Evolutionary conservation across 2,888 invertebrate species (phyloP), one percentile per base, ranked within the genome.

Genomic region (Acheta domesticus): DNA sequence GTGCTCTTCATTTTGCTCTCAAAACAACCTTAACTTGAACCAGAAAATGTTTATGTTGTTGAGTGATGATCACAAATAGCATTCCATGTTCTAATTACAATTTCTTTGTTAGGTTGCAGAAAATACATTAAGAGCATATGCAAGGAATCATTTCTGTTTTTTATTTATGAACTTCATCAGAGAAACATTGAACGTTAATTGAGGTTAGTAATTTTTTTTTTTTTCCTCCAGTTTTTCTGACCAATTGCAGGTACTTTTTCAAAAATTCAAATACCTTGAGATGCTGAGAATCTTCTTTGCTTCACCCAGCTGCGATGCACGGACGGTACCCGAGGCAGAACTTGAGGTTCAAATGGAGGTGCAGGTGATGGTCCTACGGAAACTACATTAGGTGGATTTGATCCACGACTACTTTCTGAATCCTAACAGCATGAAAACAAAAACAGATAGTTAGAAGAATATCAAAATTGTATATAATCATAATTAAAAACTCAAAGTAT

Each of bases 341-440:
- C 73, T 62, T 74, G 78, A 5, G 79, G 79, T 73, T 74, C 49
- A 50, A 21, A 49, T 21, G 80, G 21, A 23, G 20, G 74, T 21
- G 78, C 21, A 21, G 77, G 62, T 74, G 74, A 75, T 49, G 36
- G 77, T 21, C 76, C 21, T 48, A 77, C 50, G 49, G 76, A 76
- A 79, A 76, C 76, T 74, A 78, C 78, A 76, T 76, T 77, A 77
- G 74, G 76, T 77, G 49, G 81, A 49, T 80, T 78, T 74, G 81
- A 81, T 49, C 80, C 80, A 75, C 82, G 81, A 79, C 83, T 83
- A 79, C 83, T 83, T 82, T 83, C 83, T 50, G 83, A 83, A 79
- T 83, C 83, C 83, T 83, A 80, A 16, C 80, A 81, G 79, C 78
- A 80, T 36, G 50, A 19, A 12, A 20, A 19, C n/a, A 12, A 77